Evolutionary conservation across 2,113 vertebrate genomes (phyloP).

Genomic region (Phasianus colchicus): DNA sequence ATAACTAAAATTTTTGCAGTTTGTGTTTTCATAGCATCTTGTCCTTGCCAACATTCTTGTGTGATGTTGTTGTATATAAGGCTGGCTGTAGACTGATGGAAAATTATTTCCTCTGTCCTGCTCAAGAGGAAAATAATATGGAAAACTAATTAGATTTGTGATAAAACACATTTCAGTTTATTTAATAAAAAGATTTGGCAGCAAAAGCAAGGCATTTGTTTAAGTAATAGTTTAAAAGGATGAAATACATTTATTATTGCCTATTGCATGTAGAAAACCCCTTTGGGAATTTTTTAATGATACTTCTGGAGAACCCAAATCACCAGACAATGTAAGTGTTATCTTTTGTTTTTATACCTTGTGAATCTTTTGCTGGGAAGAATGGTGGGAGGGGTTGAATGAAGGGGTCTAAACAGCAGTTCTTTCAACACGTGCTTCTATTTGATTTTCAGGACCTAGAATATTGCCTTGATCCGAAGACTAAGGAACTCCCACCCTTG

Average conservation of each 20-base stretch:
- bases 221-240: background rate
- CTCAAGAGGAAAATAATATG: background rate
- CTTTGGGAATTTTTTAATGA: background rate
- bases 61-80: background rate
- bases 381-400: background rate
- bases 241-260: background rate
- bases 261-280: background rate
- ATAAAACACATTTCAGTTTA: accelerated
- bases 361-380: background rate
- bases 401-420: background rate
- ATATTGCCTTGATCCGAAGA: slow-evolving; percentile 88
- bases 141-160: background rate
- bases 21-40: background rate
- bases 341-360: background rate
- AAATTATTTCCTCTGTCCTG: background rate
- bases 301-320: background rate
- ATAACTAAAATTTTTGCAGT: background rate
- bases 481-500: slow-evolving; percentile 91
- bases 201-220: background rate
- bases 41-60: accelerated
- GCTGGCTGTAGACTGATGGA: background rate
- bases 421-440: background rate
- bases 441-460: slow-evolving; percentile 84
- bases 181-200: background rate
- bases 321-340: background rate